Evolutionary conservation across 2,888 invertebrate genomes (phyloP), one percentile per base, ranked within the genome.

Genomic region (Sinopyrophorus schimmeli): DNA sequence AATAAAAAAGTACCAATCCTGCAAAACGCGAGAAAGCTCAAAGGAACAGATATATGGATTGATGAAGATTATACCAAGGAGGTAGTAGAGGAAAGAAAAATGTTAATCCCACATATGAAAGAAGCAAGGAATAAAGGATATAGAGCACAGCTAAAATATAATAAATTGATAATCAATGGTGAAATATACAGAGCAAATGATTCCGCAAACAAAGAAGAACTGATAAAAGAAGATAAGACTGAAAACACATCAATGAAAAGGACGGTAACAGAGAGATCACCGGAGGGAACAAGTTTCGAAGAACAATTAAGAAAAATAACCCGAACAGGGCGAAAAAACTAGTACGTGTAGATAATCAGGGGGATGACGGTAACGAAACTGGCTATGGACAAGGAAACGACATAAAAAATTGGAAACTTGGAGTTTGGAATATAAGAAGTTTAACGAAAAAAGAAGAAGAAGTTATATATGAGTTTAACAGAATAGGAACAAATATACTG

Each of bases 231-330:
- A n/a, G n/a, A n/a, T n/a, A n/a, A 31, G n/a, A 17, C 5, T 7
- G 10, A 31, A 28, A 41, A 14, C 10, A 31, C 5, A 10, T 3
- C n/a, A 27, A 26, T 27, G 5, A 39, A 39, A 39, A 47, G 32
- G 16, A 38, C 39, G 32, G 39, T 31, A 17, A 12, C 21, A 10
- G 16, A 46, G 2, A 43, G 43, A n/a, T 43, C 43, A 1, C 43
- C 43, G 5, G 35, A 35, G 16, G 28, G 28, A 21, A n/a, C 5
- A 3, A 46, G 37, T 12, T 17, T 46, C 21, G 37, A 46, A 23
- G 38, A 46, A 28, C 46, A 46, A 10, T 17, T 46, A 38, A 37
- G 37, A n/a, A 46, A 46, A 46, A 37, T 46, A 20, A 46, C 46
- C 7, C 18, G 30, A 9, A 38, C 37, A 6, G 5, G 28, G 16